Percentiles rank a stretch among this genome's conserved stretches.
These are phyloP conservation scores for Struthidea cinerea DNA, from an alignment of 2,113 vertebrate genomes.

Conservation along the genomic window DNA sequence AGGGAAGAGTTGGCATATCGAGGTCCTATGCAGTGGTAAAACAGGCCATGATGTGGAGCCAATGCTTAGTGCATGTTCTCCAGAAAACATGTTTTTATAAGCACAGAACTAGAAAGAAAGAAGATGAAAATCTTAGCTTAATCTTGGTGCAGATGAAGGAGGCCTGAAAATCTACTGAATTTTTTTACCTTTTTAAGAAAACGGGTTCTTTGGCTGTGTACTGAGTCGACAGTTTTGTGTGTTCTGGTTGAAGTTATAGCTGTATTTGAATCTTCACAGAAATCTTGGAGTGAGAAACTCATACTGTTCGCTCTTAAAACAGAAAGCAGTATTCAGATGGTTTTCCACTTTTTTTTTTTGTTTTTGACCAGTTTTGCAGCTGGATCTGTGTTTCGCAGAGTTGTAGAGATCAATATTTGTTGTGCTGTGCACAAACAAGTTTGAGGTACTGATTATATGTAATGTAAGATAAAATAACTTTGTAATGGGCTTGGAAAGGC, in stretches of 20 bases:
- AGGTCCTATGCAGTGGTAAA: neutral
- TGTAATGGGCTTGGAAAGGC: neutral
- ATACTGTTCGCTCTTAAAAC: neutral
- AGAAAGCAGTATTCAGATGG: neutral
- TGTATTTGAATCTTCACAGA: neutral
- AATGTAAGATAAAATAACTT: neutral
- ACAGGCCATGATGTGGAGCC: neutral
- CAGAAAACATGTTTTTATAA: neutral
- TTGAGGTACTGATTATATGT: neutral
- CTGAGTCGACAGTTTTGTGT: neutral
- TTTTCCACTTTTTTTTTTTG: neutral
- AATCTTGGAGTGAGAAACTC: neutral
- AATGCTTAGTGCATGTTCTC: neutral
- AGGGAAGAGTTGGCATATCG: slow-evolving; percentile 3
- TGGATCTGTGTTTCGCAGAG: neutral
- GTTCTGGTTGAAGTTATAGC: neutral
- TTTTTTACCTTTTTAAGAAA: neutral
- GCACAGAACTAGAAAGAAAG: neutral
- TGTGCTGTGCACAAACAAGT: neutral
- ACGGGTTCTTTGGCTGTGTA: neutral
- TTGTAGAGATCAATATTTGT: neutral
- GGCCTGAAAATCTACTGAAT: neutral
- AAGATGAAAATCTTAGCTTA: neutral
- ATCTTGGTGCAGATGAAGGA: neutral
- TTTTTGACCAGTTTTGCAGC: neutral